A percentile compares a stretch with the other conserved stretches of the same genome.
These are phyloP conservation scores for Euspilapteryx auroguttella DNA, from an alignment of 2,888 invertebrate species.

Conservation along the genomic window DNA sequence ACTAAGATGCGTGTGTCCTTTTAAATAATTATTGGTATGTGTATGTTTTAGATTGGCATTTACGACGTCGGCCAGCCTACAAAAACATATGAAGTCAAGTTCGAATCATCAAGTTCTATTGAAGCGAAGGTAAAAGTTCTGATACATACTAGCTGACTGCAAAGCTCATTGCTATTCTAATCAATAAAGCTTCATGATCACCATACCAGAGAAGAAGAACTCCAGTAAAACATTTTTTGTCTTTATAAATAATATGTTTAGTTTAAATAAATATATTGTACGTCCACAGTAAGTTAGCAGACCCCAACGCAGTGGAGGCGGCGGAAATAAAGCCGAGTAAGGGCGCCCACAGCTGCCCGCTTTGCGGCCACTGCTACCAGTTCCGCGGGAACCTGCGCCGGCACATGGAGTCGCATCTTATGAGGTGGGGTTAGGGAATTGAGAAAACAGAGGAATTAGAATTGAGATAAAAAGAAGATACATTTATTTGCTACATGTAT, in stretches of 20 bases:
- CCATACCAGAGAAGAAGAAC: too few relatives aligned
- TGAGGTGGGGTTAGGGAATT: slow-evolving; percentile 26
- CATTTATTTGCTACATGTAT: too few relatives aligned
- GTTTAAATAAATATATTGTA: too few relatives aligned
- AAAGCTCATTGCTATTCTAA: background rate
- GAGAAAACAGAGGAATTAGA: too few relatives aligned
- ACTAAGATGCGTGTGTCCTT: background rate
- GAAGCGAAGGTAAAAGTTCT: slow-evolving; percentile 23
- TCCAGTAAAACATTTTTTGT: too few relatives aligned
- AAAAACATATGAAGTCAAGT: slow-evolving; percentile 40
- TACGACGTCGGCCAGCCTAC: slow-evolving; percentile 31
- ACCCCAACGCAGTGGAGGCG: background rate
- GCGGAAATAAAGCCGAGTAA: slow-evolving; percentile 1
- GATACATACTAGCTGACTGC: background rate
- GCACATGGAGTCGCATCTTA: slow-evolving; percentile 70
- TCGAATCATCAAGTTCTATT: slow-evolving; percentile 45
- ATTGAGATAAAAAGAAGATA: background rate
- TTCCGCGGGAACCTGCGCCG: slow-evolving; percentile 79
- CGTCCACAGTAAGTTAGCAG: background rate
- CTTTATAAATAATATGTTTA: too few relatives aligned
- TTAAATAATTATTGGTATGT: background rate
- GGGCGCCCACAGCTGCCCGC: slow-evolving; percentile 24
- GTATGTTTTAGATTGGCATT: slow-evolving; percentile 27
- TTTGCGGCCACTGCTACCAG: slow-evolving; percentile 75
- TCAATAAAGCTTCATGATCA: background rate